Evolutionary conservation across 2,113 vertebrate genomes (phyloP).

Genomic region (Brienomyrus brachyistius): DNA sequence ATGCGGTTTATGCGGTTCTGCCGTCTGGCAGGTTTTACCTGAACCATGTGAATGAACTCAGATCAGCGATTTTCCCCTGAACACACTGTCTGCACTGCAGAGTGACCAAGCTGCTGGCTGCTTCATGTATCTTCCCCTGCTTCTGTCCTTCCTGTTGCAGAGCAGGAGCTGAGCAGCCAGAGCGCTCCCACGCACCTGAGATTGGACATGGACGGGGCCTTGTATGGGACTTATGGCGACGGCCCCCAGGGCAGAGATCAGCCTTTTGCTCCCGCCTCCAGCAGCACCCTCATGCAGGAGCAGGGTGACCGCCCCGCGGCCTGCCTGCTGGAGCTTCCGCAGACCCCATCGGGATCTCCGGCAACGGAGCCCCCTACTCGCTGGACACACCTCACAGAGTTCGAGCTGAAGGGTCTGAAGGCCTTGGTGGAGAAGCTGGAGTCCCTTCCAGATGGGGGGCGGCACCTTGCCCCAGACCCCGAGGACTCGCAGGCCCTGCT

Average conservation of each 20-base stretch:
- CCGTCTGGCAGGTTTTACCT: not conserved
- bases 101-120: not conserved
- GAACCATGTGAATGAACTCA: not conserved
- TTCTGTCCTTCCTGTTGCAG: constrained; percentile 58
- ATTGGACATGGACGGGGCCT: constrained; percentile 83
- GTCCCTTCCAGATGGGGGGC: constrained; percentile 86
- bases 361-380: constrained; percentile 62
- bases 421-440: constrained; percentile 90
- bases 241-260: constrained; percentile 51
- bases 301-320: constrained; percentile 68
- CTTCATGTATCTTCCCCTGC: not conserved
- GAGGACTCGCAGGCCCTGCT: constrained; percentile 82
- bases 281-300: constrained; percentile 66
- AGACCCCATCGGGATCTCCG: constrained; percentile 76
- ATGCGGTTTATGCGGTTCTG: not conserved
- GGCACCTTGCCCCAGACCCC: constrained; percentile 80
- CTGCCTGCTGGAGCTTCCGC: constrained; percentile 64
- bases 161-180: constrained; percentile 71
- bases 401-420: constrained; percentile 84
- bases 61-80: not conserved
- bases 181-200: constrained; percentile 79
- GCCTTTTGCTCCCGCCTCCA: constrained; percentile 49
- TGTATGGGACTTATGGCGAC: constrained; percentile 67
- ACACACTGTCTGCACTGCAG: not conserved
- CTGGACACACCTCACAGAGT: constrained; percentile 89